Base-by-base conservation (phyloP, 1,140 invertebrate genomes). In the Drosophila persimilis region DNA sequence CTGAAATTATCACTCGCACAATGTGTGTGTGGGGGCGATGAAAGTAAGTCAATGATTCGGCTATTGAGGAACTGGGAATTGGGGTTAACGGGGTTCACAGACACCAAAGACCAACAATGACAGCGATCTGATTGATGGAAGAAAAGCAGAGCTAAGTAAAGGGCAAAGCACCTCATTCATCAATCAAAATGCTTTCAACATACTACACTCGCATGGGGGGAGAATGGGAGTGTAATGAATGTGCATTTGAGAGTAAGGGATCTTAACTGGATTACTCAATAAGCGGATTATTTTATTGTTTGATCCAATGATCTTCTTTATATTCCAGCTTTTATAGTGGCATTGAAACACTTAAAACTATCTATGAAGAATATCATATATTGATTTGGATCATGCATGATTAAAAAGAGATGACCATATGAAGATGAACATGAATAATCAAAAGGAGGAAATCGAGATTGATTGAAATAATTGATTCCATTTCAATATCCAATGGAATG, bases 41-140 rank as follows among this genome's bases (percentile, higher is more conserved):
- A 84, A 83, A 80, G 76, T 79, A 48, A 71, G 71, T 45, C 71
- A 72, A 63, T 63, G 71, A 51, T 47, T 54, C 22, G 56, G 11
- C 35, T 39, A 39, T 39, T 39, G 35, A 5, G 35, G 3, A 3
- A 24, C 3, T 24, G 24, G 24, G 35, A 39, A 39, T 39, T 3
- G 35, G 35, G 35, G 35, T 39, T 13, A 39, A 39, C 11, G 11
- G 11, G 4, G 35, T 39, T 39, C 35, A 39, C 11, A 45, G 53
- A 29, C 44, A 44, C 15, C 29, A n/a, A 29, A 39, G 31, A 58
- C 31, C 46, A 65, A 43, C 20, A 41, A 50, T 69, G 29, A 15
- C 20, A 17, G 0, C 39, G 8, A 48, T 73, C 57, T 59, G 53
- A 63, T 62, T 73, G 47, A 48, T 54, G 45, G 46, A 62, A 73